Evolutionary conservation across 2,113 vertebrate species (phyloP).

Genomic region (Scomber colias): DNA sequence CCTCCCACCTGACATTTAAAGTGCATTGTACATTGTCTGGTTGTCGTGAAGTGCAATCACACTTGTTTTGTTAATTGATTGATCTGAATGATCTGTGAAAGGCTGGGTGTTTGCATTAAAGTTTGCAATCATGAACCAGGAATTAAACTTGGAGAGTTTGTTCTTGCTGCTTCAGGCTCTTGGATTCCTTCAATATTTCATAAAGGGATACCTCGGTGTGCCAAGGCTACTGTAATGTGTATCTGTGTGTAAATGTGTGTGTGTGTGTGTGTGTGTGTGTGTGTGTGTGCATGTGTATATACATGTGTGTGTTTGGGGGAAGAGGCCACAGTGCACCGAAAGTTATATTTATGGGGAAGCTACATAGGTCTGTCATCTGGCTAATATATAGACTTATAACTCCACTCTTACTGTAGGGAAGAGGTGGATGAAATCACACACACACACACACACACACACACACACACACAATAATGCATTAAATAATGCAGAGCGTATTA

Average conservation of each 20-base stretch:
- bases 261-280: constrained; percentile 34
- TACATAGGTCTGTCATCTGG: constrained; percentile 64
- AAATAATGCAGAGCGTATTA: constrained; percentile 36
- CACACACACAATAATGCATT: constrained; percentile 59
- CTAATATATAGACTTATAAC: constrained; percentile 66
- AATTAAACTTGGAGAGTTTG: constrained; percentile 7
- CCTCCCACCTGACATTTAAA: constrained; percentile 31
- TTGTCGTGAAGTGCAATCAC: constrained; percentile 34
- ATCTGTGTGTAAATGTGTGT: constrained; percentile 51
- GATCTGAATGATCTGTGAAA: constrained; percentile 23
- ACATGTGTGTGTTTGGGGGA: constrained; percentile 9
- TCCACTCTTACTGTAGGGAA: constrained; percentile 46
- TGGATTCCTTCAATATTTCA: constrained; percentile 82
- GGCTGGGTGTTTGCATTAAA: constrained; percentile 9
- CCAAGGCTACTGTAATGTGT: constrained; percentile 21
- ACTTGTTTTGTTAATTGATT: constrained; percentile 41
- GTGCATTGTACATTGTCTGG: constrained; percentile 4
- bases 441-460: constrained; percentile 14
- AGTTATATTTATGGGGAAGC: constrained; percentile 78
- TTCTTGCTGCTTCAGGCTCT: constrained; percentile 61
- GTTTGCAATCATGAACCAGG: neutral
- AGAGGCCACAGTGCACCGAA: constrained; percentile 42
- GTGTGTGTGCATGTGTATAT: constrained; percentile 37
- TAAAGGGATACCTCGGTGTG: constrained; percentile 54
- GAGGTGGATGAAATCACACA: constrained; percentile 11